Conservation (phyloP, 1,140 invertebrate genomes). For the Conus ventricosus region DNA sequence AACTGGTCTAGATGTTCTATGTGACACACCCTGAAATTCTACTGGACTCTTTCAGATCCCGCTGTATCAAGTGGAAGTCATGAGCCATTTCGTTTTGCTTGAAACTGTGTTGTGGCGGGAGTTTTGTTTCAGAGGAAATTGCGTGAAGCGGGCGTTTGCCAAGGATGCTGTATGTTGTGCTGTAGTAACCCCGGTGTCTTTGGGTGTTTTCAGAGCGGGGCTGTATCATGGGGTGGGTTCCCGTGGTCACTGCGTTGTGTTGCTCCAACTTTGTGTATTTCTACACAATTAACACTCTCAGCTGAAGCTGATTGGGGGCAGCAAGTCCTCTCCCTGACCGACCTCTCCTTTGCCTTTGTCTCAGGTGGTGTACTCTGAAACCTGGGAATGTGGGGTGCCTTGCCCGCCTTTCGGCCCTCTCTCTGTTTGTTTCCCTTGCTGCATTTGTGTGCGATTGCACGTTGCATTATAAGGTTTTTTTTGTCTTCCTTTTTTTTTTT, state of each 20-base stretch:
- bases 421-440: neutral
- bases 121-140: too few relatives aligned
- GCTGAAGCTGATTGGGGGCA: conserved; percentile 73
- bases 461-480: neutral
- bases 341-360: conserved; percentile 86
- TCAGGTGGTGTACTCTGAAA: conserved; percentile 79
- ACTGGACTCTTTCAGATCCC: too few relatives aligned
- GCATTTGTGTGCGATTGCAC: neutral
- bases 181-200: neutral
- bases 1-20: too few relatives aligned
- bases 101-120: too few relatives aligned
- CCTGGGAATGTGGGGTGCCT: neutral
- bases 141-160: too few relatives aligned
- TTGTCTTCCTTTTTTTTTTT: neutral
- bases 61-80: too few relatives aligned
- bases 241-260: conserved; percentile 88
- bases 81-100: too few relatives aligned
- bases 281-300: conserved; percentile 91
- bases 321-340: conserved; percentile 79
- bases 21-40: too few relatives aligned
- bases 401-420: neutral
- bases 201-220: conserved; percentile 75
- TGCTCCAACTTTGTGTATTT: conserved; percentile 95
- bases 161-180: neutral
- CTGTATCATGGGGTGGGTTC: conserved; percentile 87